Evolutionary conservation across 2,888 invertebrate species (phyloP).

Genomic region (Chorisops tibialis): DNA sequence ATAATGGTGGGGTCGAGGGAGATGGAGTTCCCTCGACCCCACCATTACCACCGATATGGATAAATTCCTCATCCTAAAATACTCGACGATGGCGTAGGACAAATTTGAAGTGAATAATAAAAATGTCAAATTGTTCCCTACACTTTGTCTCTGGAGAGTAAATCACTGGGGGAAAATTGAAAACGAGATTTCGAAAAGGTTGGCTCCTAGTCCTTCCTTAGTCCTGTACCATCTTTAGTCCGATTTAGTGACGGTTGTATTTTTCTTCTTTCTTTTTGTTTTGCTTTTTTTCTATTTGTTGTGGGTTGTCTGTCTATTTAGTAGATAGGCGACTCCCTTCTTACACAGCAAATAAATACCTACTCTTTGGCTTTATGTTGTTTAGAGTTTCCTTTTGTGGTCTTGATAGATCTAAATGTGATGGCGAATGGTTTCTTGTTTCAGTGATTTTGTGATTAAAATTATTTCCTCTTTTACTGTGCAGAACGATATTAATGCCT

Average conservation of each 20-base stretch:
- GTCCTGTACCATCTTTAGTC: not conserved
- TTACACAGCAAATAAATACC: slow-evolving; percentile 2
- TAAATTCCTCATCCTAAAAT: not conserved
- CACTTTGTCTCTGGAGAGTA: slow-evolving; percentile 23
- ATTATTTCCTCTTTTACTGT: not conserved
- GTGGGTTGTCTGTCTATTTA: not conserved
- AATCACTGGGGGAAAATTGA: slow-evolving; percentile 30
- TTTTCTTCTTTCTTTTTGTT: no score
- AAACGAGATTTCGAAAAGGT: slow-evolving; percentile 30
- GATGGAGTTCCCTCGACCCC: no score
- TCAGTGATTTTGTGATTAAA: not conserved
- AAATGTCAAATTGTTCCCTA: slow-evolving; percentile 29
- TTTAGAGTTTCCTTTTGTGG: not conserved
- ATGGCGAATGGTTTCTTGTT: not conserved
- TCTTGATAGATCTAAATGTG: not conserved
- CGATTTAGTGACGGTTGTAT: slow-evolving; percentile 3
- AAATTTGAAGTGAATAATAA: slow-evolving; percentile 31
- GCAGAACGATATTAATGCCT: no score
- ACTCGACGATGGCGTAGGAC: slow-evolving; percentile 15
- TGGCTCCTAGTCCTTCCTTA: not conserved
- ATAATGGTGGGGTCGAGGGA: no score
- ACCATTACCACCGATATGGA: no score
- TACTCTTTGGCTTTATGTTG: not conserved
- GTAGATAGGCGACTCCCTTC: not conserved
- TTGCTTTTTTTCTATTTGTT: not conserved